Conservation (phyloP, 2,888 invertebrate species). For the Ennomos quercinarius region DNA sequence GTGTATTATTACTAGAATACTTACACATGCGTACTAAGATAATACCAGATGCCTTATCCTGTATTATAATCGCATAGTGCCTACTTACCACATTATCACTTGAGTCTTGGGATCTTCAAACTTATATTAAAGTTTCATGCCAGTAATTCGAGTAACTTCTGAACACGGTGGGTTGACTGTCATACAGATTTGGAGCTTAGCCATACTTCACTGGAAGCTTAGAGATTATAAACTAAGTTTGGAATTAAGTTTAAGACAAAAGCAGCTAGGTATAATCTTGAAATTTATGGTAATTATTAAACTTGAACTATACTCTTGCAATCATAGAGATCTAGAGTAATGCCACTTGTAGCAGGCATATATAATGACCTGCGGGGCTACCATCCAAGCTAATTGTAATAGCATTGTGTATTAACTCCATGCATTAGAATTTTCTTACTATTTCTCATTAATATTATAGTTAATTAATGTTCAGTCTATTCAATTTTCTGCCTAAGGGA, state of each 20-base stretch:
- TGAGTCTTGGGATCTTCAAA: slow-evolving; percentile 1
- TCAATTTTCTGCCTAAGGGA: too few species aligned
- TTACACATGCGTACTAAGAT: background rate
- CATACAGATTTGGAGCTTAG: slow-evolving; percentile 2
- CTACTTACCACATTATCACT: slow-evolving; percentile 2
- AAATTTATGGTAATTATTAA: too few species aligned
- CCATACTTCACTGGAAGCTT: background rate
- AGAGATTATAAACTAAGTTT: slow-evolving; percentile 8
- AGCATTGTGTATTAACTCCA: too few species aligned
- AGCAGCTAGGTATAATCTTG: too few species aligned
- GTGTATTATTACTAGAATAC: background rate
- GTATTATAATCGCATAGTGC: slow-evolving; percentile 3
- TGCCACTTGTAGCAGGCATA: too few species aligned
- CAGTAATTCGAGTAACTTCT: slow-evolving; percentile 4
- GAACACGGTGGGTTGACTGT: background rate
- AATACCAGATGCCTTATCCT: background rate
- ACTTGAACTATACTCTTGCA: too few species aligned
- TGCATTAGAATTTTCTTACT: too few species aligned
- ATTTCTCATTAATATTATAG: too few species aligned
- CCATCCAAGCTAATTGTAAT: too few species aligned
- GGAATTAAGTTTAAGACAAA: background rate
- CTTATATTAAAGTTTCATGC: slow-evolving; percentile 5
- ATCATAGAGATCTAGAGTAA: too few species aligned
- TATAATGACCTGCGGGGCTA: too few species aligned
- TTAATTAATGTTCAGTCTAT: too few species aligned